Percentiles rank a stretch among this genome's conserved stretches.
These are phyloP conservation scores for Girardinus metallicus DNA, from an alignment of 2,797 vertebrate species.

Conservation along the genomic window DNA sequence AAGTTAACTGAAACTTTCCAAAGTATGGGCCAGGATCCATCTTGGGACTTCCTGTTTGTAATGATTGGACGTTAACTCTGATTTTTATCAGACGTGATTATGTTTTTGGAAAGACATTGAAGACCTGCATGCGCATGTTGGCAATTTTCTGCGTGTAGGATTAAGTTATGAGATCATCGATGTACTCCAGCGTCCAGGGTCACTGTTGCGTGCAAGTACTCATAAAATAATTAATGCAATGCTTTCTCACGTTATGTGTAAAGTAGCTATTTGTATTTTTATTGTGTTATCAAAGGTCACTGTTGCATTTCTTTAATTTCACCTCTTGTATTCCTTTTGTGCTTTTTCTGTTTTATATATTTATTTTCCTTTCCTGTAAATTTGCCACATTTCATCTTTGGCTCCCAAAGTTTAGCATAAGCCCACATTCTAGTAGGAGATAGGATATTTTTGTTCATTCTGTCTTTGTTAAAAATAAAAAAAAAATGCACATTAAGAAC, in stretches of 20 bases:
- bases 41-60: neutral
- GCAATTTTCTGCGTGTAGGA: neutral
- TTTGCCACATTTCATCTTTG: neutral
- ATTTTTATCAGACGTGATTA: neutral
- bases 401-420: slow-evolving; percentile 1
- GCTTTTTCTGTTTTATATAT: neutral
- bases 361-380: neutral
- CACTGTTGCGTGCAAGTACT: neutral
- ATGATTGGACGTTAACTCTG: neutral
- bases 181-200: neutral
- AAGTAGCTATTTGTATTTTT: neutral
- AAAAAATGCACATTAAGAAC: neutral
- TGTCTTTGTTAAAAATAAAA: neutral
- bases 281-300: neutral
- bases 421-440: neutral
- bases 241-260: neutral
- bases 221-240: neutral
- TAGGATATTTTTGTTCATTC: neutral
- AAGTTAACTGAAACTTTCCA: neutral
- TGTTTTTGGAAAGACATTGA: neutral
- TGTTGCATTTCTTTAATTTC: neutral
- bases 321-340: neutral
- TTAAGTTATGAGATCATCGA: neutral
- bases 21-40: neutral
- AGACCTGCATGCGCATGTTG: neutral